Conservation (phyloP, 2,797 vertebrate genomes). For the Epinephelus coioides region DNA sequence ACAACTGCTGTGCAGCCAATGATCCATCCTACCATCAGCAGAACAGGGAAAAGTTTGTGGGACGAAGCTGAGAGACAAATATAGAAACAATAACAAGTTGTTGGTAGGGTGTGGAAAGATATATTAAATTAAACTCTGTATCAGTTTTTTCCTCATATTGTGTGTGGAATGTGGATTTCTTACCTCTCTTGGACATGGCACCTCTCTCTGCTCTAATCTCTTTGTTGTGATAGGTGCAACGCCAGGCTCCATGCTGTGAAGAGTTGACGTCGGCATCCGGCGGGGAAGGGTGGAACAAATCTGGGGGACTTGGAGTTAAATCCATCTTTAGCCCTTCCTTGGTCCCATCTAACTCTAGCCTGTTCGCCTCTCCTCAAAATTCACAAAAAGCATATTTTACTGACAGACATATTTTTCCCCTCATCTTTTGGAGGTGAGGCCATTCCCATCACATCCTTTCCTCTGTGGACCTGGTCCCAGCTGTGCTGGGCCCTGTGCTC, state of each 20-base stretch:
- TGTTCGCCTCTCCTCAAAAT: constrained; percentile 2
- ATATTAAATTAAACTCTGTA: background rate
- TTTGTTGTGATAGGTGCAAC: constrained; percentile 43
- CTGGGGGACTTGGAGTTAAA: constrained; percentile 61
- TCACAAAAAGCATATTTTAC: background rate
- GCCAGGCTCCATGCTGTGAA: constrained; percentile 48
- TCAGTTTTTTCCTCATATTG: background rate
- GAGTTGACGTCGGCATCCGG: constrained; percentile 51
- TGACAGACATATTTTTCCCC: constrained; percentile 10
- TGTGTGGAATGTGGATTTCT: constrained; percentile 29
- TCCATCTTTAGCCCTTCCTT: constrained; percentile 48
- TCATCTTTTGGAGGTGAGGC: constrained; percentile 34
- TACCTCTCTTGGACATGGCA: constrained; percentile 57
- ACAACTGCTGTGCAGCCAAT: constrained; percentile 86
- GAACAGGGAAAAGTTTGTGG: constrained; percentile 79
- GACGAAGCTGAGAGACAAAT: constrained; percentile 56
- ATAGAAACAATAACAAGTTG: constrained; percentile 35
- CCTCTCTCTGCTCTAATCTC: constrained; percentile 38
- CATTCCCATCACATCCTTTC: constrained; percentile 29
- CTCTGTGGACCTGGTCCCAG: constrained; percentile 65
- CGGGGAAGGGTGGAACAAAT: constrained; percentile 87
- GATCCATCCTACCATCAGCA: constrained; percentile 90
- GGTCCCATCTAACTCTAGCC: constrained; percentile 26
- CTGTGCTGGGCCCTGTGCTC: constrained; percentile 54
- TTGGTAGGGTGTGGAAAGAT: constrained; percentile 21